Base-by-base conservation (phyloP, 2,797 vertebrate genomes). In the Enteromius unitaeniatus region DNA sequence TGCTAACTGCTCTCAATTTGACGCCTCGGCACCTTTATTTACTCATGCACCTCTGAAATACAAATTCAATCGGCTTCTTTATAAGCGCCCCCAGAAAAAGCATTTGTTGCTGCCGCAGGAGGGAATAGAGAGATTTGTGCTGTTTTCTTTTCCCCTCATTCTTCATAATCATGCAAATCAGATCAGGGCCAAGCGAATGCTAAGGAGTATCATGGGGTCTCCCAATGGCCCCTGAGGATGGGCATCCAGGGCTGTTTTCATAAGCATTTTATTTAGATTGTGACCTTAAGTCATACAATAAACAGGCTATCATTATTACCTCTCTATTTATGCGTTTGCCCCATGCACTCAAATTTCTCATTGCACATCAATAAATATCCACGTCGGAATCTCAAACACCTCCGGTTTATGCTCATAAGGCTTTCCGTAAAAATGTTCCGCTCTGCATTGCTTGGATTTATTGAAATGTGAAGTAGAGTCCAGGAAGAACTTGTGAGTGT, bases 81-180 rank as follows among this genome's bases (percentile, higher is more conserved):
- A 72, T 88, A 58, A 51, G 58, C 26, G 85, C 51, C 68, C 68
- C 53, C 60, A 83, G 82, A 78, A 82, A 83, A 75, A 85, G 45
- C 28, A 34, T 72, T 78, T 81, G 80, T 78, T 74, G 82, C 51
- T 47, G 65, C 72, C 51, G 14, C 65, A 53, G 60, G 84, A 85
- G 65, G 70, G 58, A 82, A 88, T 74, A 47, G 76, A 65, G 42
- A 84, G 23, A 85, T 86, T 40, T 45, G 47, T 86, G 82, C 70
- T 81, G 70, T 78, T 81, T 83, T 83, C 77, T 47, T 72, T 79
- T 19, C 53, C 78, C 37, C 14, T 37, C 58, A 60, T 82, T 74
- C 67, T 72, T 70, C 51, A 83, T 85, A 85, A 87, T 86, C 78
- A 88, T 86, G 80, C 78, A 88, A 83, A 87, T 88, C 73, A 73